Evolutionary conservation across 2,888 invertebrate species (phyloP), one percentile per base, ranked within the genome.

Genomic region (Hemicrepidius hirtus): DNA sequence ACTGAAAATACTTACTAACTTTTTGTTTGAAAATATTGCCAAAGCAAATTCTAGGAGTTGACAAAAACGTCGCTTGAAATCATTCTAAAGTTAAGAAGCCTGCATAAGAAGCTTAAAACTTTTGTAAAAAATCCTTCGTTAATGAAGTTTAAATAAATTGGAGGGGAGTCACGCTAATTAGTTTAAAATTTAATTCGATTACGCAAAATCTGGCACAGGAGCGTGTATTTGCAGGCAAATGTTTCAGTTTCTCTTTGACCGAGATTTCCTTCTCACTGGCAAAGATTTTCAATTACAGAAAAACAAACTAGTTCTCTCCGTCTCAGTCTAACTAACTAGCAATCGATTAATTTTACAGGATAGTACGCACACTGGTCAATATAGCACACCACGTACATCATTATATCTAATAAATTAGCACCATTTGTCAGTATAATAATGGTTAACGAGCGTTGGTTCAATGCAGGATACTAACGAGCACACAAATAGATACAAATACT

Each of bases 101-200:
- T 28, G 21, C 21, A 32, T 32, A 57, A 57, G 37, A 10, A 57
- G 57, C 57, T 57, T 57, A 57, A 57, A 57, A 57, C 57, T 57
- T 57, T 20, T n/a, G 7, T 32, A 12, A 57, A 57, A 57, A 57
- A 57, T 57, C 20, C 37, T 35, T 57, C 53, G 21, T 20, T 57
- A 57, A 57, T 37, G 57, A 57, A 57, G 18, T 57, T 57, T 57
- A 37, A 53, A 35, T 37, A 57, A 57, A 57, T 57, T 57, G 57
- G 28, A 37, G 37, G 40, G 57, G 57, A 57, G 57, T 57, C 57
- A 37, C 37, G 37, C 57, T 57, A 57, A 57, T 57, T 57, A 57
- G 57, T 57, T 57, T 57, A 57, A 20, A 57, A 57, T 57, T 57
- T 57, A 57, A 57, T 37, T 57, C 57, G 21, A 57, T 57, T 57